phyloP scores from a whole-genome alignment of 2,113 vertebrate species.

The Ciconia maguari region DNA sequence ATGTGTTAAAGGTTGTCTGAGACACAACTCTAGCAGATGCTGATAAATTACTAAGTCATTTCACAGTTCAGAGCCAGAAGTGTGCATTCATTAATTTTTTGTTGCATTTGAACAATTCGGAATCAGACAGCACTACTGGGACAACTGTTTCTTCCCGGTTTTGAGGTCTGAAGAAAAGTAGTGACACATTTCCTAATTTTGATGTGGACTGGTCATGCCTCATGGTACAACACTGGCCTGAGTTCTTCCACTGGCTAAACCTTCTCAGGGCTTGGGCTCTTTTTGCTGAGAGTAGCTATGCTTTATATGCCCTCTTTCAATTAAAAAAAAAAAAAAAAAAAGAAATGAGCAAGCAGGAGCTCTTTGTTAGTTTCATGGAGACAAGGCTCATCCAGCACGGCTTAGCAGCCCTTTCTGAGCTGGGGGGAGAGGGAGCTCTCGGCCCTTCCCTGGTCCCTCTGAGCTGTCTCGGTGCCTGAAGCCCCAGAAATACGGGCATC shows the following conservation, averaged over 20 bases:
- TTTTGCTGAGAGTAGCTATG: background rate
- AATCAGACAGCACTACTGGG: background rate
- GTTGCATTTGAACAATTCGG: background rate
- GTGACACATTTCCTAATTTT: background rate
- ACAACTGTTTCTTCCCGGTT: background rate
- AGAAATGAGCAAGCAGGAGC: background rate
- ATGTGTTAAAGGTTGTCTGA: background rate
- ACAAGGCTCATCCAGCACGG: rapidly evolving
- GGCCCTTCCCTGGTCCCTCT: background rate
- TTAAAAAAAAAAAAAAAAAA: background rate
- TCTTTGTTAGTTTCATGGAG: background rate
- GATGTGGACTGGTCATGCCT: rapidly evolving
- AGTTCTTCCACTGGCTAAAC: background rate
- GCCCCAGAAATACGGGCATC: background rate
- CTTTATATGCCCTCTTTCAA: background rate
- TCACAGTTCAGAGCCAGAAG: background rate
- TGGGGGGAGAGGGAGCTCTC: background rate
- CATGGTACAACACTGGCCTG: background rate
- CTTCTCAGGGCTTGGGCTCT: background rate
- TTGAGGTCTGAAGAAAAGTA: background rate
- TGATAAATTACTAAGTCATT: background rate
- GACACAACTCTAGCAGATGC: background rate
- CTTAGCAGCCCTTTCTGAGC: background rate
- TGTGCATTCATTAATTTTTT: background rate
- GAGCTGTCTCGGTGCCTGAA: background rate